Conservation (phyloP, 2,888 invertebrate genomes). For the Margaritifera margaritifera region DNA sequence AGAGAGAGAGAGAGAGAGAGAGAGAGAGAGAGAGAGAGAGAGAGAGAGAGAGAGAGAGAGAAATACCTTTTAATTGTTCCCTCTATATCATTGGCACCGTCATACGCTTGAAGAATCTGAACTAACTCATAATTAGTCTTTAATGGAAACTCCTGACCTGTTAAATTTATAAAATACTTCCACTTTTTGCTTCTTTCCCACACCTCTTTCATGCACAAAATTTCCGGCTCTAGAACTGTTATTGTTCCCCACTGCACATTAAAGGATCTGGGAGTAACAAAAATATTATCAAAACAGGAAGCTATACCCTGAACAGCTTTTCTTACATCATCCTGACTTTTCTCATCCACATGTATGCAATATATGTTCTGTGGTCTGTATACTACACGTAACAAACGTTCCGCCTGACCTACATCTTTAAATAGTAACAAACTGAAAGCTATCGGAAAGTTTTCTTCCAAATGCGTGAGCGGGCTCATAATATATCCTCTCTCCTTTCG, state of each 20-base stretch:
- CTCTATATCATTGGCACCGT: conserved; percentile 64
- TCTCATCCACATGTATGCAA: conserved; percentile 66
- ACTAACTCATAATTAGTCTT: conserved; percentile 65
- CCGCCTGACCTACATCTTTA: conserved; percentile 58
- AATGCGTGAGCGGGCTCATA: conserved; percentile 34
- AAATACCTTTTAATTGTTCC: conserved; percentile 39
- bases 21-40: too few species aligned
- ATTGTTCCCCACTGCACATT: conserved; percentile 60
- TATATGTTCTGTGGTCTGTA: conserved; percentile 68
- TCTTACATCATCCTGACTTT: conserved; percentile 41
- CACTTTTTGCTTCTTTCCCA: conserved; percentile 41
- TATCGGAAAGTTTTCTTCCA: conserved; percentile 56
- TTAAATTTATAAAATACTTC: conserved; percentile 67
- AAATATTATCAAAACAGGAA: conserved; percentile 63
- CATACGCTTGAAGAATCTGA: conserved; percentile 55
- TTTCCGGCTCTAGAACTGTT: conserved; percentile 58
- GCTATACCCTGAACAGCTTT: conserved; percentile 42
- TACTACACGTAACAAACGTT: conserved; percentile 59
- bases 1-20: too few species aligned
- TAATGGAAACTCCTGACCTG: conserved; percentile 64
- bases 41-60: too few species aligned
- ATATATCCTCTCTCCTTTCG: conserved; percentile 31
- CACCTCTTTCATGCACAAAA: conserved; percentile 62
- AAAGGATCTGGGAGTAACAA: conserved; percentile 44
- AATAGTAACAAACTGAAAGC: conserved; percentile 63